phyloP scores from a whole-genome alignment of 2,113 vertebrate genomes.

The Sinocyclocheilus rhinocerous region DNA sequence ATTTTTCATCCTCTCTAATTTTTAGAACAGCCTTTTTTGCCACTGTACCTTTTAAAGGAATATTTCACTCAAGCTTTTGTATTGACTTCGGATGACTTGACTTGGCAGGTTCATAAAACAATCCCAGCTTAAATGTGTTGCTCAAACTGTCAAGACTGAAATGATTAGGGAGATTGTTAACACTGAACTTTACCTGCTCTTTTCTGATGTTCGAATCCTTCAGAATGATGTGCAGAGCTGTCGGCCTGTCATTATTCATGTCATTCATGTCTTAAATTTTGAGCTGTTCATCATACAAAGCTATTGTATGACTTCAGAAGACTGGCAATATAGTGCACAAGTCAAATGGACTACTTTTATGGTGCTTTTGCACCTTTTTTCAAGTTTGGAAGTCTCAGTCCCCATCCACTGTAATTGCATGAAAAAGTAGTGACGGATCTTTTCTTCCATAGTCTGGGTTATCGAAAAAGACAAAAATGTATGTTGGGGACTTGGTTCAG shows the following conservation, averaged over 20 bases:
- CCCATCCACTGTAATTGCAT: not conserved
- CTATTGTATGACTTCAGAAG: not conserved
- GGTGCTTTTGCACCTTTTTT: not conserved
- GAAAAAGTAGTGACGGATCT: not conserved
- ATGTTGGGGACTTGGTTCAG: not conserved
- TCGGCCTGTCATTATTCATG: not conserved
- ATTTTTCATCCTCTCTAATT: not conserved
- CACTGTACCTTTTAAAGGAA: not conserved
- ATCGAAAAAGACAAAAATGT: not conserved
- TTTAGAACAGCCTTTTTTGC: not conserved
- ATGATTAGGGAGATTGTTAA: not conserved
- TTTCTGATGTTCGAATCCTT: not conserved
- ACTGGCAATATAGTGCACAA: not conserved
- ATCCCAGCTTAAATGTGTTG: not conserved
- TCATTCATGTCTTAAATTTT: not conserved
- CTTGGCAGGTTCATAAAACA: constrained; percentile 14
- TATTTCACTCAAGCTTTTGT: not conserved
- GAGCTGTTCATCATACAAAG: not conserved
- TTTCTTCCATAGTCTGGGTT: not conserved
- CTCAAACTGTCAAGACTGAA: not conserved
- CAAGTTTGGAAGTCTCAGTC: not conserved
- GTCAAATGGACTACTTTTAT: not conserved
- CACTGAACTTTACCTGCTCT: not conserved
- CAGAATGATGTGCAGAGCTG: constrained; percentile 6
- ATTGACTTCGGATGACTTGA: constrained; percentile 1